Base-by-base conservation (phyloP, 2,113 vertebrate species). In the Phyllostomus hastatus region DNA sequence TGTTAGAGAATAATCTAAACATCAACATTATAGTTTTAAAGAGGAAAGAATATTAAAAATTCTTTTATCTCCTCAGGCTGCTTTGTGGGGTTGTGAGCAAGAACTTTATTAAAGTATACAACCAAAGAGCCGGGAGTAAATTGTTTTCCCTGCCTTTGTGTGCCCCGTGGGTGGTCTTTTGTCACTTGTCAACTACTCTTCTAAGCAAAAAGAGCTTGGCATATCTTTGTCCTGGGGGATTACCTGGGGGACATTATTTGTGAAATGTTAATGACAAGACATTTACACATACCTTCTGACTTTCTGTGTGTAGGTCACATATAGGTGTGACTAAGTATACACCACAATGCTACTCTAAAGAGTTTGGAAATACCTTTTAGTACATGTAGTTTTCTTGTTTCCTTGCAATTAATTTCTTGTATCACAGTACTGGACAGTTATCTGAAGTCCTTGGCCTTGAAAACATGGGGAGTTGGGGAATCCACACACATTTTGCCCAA, bases 201-300 rank as follows among this genome's bases (percentile, higher is more conserved):
- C 75, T 94, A 80, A 91, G 48, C 10, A 48, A 81, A 95, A 87
- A 64, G 12, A 94, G 7, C 38, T 92, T 94, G 43, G 35, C 85
- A 50, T 24, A 80, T 73, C 24, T 75, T 67, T 41, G 57, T 92
- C 26, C 81, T n/a, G 5, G 61, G 61, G 57, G 61, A 92, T 80
- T 93, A 81, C 75, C 75, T 76, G 79, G 16, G 24, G 28, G 22
- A 38, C 46, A 57, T 69, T 95, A 50, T 89, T 94, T 89, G 35
- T 94, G 26, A 57, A 87, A 59, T 20, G 86, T 78, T 78, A 96
- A 83, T 72, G 38, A 12, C 57, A 88, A 70, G 46, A 87, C 10
- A 90, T 79, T 90, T 97, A 79, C 11, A 94, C 2, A 83, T 83
- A 78, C 10, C 67, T 94, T 97, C 52, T 92, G 67, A 54, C 4